phyloP scores from a whole-genome alignment of 2,888 invertebrate species.

The Latrodectus elegans region DNA sequence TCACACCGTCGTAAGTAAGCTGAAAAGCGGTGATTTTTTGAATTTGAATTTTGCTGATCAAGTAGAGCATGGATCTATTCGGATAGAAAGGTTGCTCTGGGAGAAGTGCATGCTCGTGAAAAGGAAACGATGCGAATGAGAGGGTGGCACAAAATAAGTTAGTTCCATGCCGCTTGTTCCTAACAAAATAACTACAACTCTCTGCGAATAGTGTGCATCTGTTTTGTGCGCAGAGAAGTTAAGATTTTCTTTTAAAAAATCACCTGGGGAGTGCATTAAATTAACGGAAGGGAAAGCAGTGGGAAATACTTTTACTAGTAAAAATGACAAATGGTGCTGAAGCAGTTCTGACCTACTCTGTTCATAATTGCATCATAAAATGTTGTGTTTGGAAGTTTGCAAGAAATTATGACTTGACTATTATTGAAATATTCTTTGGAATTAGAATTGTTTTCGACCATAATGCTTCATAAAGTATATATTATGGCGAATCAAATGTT shows the following conservation, averaged over 20 bases:
- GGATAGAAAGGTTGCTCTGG: conserved; percentile 41
- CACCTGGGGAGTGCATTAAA: conserved; percentile 40
- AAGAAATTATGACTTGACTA: too few species aligned
- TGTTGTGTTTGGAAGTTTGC: too few species aligned
- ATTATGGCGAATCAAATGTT: too few species aligned
- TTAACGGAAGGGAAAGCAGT: conserved; percentile 57
- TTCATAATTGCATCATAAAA: too few species aligned
- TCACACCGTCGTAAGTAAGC: conserved; percentile 59
- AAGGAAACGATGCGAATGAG: conserved; percentile 48
- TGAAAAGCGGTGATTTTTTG: conserved; percentile 56
- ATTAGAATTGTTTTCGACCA: too few species aligned
- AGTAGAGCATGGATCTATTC: conserved; percentile 59
- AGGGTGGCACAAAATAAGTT: conserved; percentile 56
- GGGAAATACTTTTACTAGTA: conserved; percentile 31
- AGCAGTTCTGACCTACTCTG: too few species aligned
- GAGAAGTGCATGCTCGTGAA: conserved; percentile 47
- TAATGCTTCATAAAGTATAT: too few species aligned
- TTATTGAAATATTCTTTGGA: too few species aligned
- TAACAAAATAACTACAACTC: conserved; percentile 47
- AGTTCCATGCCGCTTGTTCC: conserved; percentile 60
- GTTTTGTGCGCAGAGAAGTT: conserved; percentile 32
- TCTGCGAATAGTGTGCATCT: conserved; percentile 18
- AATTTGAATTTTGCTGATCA: conserved; percentile 49
- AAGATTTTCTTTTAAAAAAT: conserved; percentile 39
- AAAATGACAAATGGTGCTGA: too few species aligned